Percentiles rank a stretch among this genome's conserved stretches.
Evolutionary conservation across 2,113 vertebrate species (phyloP).

Genomic region (crab-eating macaque (Macaca fascicularis)): T2T-MFA8v1.1 NC_088377.1:112331501-112332000

Average conservation of each 20-base stretch:
- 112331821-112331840: slow-evolving; percentile 29
- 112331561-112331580: not conserved
- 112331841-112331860: not conserved
- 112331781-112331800: not conserved
- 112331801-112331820: not conserved
- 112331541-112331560: not conserved
- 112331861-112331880: not conserved
- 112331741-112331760: not conserved
- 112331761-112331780: not conserved
- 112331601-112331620: not conserved
- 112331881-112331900: not conserved
- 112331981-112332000: not conserved
- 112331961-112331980: not conserved
- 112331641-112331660: not conserved
- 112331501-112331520: not conserved
- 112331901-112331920: not conserved
- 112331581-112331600: not conserved
- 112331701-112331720: not conserved
- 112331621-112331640: not conserved
- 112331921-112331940: not conserved
- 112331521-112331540: not conserved
- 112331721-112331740: not conserved
- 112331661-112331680: slow-evolving; percentile 42
- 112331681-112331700: not conserved
- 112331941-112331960: not conserved